phyloP scores from a whole-genome alignment of 2,113 vertebrate species.

The Neopipo cinnamomea region DNA sequence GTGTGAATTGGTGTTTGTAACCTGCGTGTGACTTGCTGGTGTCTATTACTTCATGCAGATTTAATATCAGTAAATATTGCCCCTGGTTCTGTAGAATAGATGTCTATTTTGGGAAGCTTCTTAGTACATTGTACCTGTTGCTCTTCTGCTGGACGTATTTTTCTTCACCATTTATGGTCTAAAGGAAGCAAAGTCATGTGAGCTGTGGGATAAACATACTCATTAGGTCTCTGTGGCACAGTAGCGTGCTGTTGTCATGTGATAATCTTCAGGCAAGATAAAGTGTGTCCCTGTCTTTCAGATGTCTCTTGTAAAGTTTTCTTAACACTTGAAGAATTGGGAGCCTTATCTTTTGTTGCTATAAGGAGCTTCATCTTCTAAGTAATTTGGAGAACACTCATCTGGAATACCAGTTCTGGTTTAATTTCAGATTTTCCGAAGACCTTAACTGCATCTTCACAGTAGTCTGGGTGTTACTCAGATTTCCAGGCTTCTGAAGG shows the following conservation, averaged over 20 bases:
- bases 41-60: not conserved
- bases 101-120: not conserved
- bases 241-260: constrained; percentile 7
- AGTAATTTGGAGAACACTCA: not conserved
- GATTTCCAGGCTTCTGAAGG: not conserved
- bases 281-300: not conserved
- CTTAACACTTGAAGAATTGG: not conserved
- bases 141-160: not conserved
- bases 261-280: constrained; percentile 10
- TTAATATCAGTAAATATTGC: not conserved
- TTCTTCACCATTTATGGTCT: not conserved
- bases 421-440: not conserved
- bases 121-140: not conserved
- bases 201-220: not conserved
- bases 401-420: not conserved
- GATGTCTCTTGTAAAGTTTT: not conserved
- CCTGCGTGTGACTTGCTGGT: not conserved
- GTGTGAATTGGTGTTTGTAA: not conserved
- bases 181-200: constrained; percentile 19
- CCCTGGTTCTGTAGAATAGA: not conserved
- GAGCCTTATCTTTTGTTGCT: not conserved
- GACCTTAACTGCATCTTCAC: not conserved
- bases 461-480: not conserved
- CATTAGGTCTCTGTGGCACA: not conserved
- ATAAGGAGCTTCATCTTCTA: not conserved